Evolutionary conservation across 2,113 vertebrate genomes (phyloP).

Genomic region (Pungitius pungitius): DNA sequence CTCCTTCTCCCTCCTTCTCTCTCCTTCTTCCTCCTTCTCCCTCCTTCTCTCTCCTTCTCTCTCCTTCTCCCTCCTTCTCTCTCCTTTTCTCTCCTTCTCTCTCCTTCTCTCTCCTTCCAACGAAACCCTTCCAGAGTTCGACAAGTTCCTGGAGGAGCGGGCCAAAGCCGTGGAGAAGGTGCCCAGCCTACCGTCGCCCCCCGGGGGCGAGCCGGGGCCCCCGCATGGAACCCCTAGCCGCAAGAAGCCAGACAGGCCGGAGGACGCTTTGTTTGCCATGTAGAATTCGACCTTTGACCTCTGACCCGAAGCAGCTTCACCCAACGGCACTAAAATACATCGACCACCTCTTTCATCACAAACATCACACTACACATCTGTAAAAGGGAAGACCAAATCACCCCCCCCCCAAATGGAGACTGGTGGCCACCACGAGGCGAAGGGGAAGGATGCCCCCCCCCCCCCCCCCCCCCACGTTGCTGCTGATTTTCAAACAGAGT

Average conservation of each 20-base stretch:
- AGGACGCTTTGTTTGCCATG: conserved; percentile 91
- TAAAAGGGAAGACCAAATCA: conserved; percentile 26
- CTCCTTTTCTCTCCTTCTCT: too few relatives aligned
- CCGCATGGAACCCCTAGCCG: conserved; percentile 74
- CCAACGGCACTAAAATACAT: conserved; percentile 30
- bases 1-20: too few relatives aligned
- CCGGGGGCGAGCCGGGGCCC: conserved; percentile 80
- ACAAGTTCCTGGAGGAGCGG: conserved; percentile 97
- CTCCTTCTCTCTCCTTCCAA: neutral
- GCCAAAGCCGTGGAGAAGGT: conserved; percentile 95
- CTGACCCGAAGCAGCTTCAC: too few relatives aligned
- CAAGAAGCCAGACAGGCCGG: conserved; percentile 88
- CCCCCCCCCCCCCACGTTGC: conserved; percentile 51
- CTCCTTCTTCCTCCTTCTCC: too few relatives aligned
- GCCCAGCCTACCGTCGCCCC: conserved; percentile 88
- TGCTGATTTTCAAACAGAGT: conserved; percentile 36
- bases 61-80: too few relatives aligned
- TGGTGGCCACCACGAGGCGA: conserved; percentile 20
- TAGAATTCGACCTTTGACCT: conserved; percentile 78
- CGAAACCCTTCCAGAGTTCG: conserved; percentile 85
- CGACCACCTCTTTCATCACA: conserved; percentile 4
- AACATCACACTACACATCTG: conserved; percentile 46
- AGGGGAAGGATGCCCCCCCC: too few relatives aligned
- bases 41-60: too few relatives aligned
- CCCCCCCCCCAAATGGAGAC: neutral